These are phyloP conservation scores for Drosophila repleta DNA, from an alignment of 1,140 invertebrate genomes.

Conservation along the genomic window DNA sequence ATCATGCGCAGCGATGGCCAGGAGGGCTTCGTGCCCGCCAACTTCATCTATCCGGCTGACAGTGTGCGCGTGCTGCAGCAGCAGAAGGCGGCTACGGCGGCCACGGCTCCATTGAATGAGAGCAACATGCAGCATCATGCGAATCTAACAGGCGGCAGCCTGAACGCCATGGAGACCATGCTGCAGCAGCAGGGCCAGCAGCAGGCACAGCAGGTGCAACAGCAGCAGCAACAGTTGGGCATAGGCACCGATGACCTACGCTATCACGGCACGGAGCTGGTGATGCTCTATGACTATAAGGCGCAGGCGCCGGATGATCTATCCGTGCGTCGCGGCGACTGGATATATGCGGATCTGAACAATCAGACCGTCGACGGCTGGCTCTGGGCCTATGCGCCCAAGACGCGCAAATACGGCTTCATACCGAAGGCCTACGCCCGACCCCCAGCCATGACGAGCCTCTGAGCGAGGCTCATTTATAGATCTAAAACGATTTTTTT, in stretches of 20 bases:
- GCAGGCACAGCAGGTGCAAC: conserved; percentile 38
- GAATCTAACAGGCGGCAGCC: conserved; percentile 38
- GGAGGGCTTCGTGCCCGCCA: conserved; percentile 97
- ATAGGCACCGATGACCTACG: conserved; percentile 86
- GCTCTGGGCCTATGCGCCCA: conserved; percentile 97
- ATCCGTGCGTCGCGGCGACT: conserved; percentile 94
- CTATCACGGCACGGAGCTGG: conserved; percentile 94
- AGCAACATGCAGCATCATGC: conserved; percentile 60
- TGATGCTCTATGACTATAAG: conserved; percentile 97
- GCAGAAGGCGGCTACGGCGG: conserved; percentile 46
- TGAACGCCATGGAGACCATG: conserved; percentile 63
- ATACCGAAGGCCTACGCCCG: conserved; percentile 97
- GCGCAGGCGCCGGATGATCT: conserved; percentile 96
- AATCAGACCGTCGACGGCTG: conserved; percentile 97
- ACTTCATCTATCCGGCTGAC: conserved; percentile 96
- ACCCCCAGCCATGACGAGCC: conserved; percentile 95
- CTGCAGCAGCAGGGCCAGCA: conserved; percentile 51
- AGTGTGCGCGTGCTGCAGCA: conserved; percentile 89
- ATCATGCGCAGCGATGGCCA: conserved; percentile 95
- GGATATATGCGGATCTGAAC: conserved; percentile 96
- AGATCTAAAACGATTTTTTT: conserved; percentile 12
- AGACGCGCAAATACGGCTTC: conserved; percentile 96
- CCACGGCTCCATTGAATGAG: conserved; percentile 41
- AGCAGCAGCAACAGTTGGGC: conserved; percentile 73
- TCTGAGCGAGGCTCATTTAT: conserved; percentile 73